Evolutionary conservation across 2,888 invertebrate species (phyloP), one percentile per base, ranked within the genome.

Genomic region (Laothoe populi): DNA sequence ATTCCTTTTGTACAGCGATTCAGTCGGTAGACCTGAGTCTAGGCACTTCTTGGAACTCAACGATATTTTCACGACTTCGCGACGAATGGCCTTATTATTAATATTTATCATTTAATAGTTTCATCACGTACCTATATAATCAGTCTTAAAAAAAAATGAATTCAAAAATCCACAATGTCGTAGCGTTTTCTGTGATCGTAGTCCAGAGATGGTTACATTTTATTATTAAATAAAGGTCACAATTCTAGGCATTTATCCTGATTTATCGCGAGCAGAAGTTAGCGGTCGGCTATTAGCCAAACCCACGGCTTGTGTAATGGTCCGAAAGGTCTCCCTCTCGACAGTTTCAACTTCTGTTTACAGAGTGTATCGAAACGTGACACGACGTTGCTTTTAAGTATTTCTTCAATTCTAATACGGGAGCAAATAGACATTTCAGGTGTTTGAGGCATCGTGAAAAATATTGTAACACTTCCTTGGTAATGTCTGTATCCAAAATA

Each of bases 291-390:
- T 77, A 79, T 79, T 79, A 79, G 73, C 70, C 64, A 62, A 67
- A 76, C 73, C 73, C 75, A 72, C 74, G 69, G 70, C 69, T 72
- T 68, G 76, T 73, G 75, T 82, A 82, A 81, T 77, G 79, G 73
- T 59, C 70, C 78, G 77, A 71, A 73, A 75, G 72, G 71, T 72
- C 72, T 66, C 74, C 73, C 69, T 69, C 68, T 70, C 68, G 64
- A 64, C 70, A 69, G 65, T 70, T 70, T 70, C 71, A 71, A 75
- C 75, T 78, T 77, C 70, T 76, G 69, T 73, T 71, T 71, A 64
- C 68, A 69, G 59, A 66, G 62, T 62, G 62, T 62, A 62, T 62
- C 58, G 58, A 58, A 58, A 62, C 62, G 58, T 58, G 62, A 62
- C 58, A 58, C 26, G 58, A 62, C 58, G 58, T 58, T 58, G 62